Conservation (phyloP, 2,113 vertebrate genomes). For the Ptyas mucosa region DNA sequence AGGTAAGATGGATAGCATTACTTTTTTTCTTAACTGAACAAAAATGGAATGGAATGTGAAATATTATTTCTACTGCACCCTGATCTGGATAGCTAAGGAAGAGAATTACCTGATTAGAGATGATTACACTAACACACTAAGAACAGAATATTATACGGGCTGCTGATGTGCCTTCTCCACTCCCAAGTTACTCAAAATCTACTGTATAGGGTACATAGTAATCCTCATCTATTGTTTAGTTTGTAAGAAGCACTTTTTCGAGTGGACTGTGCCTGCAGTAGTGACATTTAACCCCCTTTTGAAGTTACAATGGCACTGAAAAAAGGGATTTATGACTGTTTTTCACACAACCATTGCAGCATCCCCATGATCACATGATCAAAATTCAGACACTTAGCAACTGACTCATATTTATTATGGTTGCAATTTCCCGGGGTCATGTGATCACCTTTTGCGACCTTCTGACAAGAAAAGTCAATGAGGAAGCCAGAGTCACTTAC, state of each 20-base stretch:
- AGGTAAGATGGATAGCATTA: constrained; percentile 73
- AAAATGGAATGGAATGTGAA: neutral
- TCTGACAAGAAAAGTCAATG: neutral
- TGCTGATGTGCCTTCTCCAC: neutral
- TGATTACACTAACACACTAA: too few relatives aligned
- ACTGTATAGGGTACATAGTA: neutral
- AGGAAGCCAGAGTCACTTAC: neutral
- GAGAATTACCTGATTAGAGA: neutral
- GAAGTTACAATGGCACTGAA: neutral
- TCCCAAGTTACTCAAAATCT: neutral
- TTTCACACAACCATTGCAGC: neutral
- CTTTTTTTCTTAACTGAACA: neutral
- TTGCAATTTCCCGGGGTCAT: neutral
- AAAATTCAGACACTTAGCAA: neutral
- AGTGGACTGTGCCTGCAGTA: neutral
- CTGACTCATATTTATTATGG: neutral
- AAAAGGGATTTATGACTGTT: neutral
- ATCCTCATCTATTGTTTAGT: neutral
- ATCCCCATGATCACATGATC: neutral
- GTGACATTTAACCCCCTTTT: neutral
- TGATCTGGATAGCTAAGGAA: neutral
- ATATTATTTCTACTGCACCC: neutral
- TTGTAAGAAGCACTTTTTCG: neutral
- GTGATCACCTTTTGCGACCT: neutral
- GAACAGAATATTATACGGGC: neutral